Base-by-base conservation (phyloP, 1,140 invertebrate species). In the Conus betulinus region DNA sequence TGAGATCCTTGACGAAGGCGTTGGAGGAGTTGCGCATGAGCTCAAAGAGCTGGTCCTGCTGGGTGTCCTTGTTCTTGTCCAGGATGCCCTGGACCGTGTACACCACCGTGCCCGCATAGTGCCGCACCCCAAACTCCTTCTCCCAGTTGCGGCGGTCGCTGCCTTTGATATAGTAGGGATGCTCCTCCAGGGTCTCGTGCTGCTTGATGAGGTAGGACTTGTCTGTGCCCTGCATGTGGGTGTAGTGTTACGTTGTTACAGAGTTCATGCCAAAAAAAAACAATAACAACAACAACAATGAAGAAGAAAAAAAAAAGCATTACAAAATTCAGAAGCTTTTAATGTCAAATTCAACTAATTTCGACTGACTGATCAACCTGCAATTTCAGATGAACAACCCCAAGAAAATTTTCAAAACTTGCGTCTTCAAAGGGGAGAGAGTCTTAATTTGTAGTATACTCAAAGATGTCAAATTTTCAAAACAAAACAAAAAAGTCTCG, bases 1-100 rank as follows among this genome's bases (percentile, higher is more conserved):
- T 97, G n/a, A 99, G 96, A 91, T 98, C 97, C 92, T 97, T 96
- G 0, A 99, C 97, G 95, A 99, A 99, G 39, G 97, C 96, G 93
- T 98, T 98, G 3, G 96, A 97, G 81, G 98, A 98, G 60, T 97
- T 96, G 23, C 97, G 97, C 96, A 99, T 97, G 90, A 98, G 97
- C 94, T 99, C 98, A 93, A 99, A 99, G 92, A 99, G 97, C 0
- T 98, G 98, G 93, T 99, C 98, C 94, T 99, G 98, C 93, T 99
- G 98, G 0, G 99, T 99, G 94, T 99, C 99, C 98, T 99, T 99
- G 95, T 99, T 99, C 96, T 99, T 99, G 98, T 99, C 99, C 15
- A 99, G 95, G 98, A 99, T 99, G 92, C 99, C 97, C 27, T 97
- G 97, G 0, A 98, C 98, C 10, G 97, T 98, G 95, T 99, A 99